phyloP scores from a whole-genome alignment of 2,113 vertebrate genomes.

The Cebidichthys violaceus region DNA sequence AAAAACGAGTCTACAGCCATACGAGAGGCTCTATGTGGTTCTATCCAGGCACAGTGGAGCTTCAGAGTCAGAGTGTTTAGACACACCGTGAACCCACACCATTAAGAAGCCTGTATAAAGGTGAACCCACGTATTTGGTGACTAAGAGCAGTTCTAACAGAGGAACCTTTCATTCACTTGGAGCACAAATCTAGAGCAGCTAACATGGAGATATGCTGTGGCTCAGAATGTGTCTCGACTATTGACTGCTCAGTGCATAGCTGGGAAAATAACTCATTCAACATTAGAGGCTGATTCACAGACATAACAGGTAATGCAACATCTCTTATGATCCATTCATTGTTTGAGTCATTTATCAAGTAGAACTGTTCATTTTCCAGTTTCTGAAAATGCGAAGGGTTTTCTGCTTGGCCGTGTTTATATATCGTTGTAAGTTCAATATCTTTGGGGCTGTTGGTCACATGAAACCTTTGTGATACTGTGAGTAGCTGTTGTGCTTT shows the following conservation, averaged over 20 bases:
- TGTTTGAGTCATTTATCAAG: background rate
- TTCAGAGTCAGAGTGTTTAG: background rate
- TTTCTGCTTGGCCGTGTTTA: background rate
- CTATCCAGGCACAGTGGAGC: background rate
- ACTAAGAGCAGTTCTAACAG: background rate
- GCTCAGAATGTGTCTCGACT: background rate
- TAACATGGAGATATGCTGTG: background rate
- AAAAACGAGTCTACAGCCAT: background rate
- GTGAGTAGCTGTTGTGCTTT: background rate
- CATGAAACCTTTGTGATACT: background rate
- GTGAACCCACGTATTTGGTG: background rate
- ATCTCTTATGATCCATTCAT: background rate
- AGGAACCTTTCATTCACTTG: background rate
- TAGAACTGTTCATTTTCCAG: background rate
- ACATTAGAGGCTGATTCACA: background rate
- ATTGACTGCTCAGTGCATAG: background rate
- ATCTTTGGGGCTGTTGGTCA: background rate
- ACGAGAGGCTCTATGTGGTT: background rate
- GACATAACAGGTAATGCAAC: background rate
- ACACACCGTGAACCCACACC: background rate
- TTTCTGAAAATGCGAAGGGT: background rate
- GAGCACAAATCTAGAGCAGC: background rate
- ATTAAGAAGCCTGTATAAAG: background rate
- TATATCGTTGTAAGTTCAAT: background rate
- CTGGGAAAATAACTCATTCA: background rate